Evolutionary conservation across 2,113 vertebrate genomes (phyloP), one percentile per base, ranked within the genome.

Genomic region (Talpa occidentalis): DNA sequence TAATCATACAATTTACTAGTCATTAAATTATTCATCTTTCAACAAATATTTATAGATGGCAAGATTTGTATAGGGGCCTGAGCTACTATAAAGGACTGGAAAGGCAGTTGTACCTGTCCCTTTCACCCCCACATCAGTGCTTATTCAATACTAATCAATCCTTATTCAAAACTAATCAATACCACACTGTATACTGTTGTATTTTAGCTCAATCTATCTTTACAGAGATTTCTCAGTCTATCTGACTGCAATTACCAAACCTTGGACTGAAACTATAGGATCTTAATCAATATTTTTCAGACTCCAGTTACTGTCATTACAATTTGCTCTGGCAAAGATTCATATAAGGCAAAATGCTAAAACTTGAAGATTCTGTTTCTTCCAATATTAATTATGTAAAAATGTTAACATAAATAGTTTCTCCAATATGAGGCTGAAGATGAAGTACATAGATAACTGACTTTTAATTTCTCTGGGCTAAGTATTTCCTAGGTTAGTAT

Each of bases 301-400:
- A 6, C 9, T 78, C 40, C 28, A 47, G 10, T 59, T 67, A 66
- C 32, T 70, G 2, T n/a, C 85, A 1, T 77, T 67, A 74, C 37
- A 76, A 42, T 42, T 91, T 91, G n/a, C 69, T 56, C 69, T 22
- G 69, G 56, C 56, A 83, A 86, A 79, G 54, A 72, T 69, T 17
- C 59, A 67, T 47, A 4, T 28, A 54, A 69, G 15, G 12, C 15
- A 70, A 49, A 15, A 87, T 17, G 26, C 54, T 49, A 56, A 92
- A 92, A 81, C 15, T 42, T 42, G 16, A 74, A 70, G 52, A 70
- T 4, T 28, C 56, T 40, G 11, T 74, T 86, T 87, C 80, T 92
- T 74, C 35, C 15, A 22, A 59, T 69, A 78, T 73, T 94, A 83
- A 60, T 40, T 83, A 83, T 49, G 73, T 89, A 32, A 78, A 87